These are phyloP conservation scores for Mesocricetus auratus DNA, from an alignment of 2,113 vertebrate species.

Conservation along the genomic window DNA sequence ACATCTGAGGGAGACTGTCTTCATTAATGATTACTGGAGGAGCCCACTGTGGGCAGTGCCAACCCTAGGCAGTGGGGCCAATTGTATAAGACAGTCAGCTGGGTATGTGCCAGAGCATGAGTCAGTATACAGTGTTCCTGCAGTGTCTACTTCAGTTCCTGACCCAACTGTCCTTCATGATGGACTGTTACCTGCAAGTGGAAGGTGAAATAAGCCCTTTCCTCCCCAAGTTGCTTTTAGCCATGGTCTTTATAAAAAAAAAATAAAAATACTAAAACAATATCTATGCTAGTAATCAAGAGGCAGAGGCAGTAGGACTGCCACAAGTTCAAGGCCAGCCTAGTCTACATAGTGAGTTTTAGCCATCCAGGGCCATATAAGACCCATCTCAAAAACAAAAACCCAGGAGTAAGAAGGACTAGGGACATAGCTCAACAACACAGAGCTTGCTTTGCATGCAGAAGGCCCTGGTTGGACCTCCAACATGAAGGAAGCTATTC, in stretches of 20 bases:
- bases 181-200: background rate
- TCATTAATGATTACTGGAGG: background rate
- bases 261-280: background rate
- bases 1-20: background rate
- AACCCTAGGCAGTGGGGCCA: background rate
- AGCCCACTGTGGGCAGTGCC: no score
- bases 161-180: background rate
- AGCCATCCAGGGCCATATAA: background rate
- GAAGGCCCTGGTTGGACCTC: background rate
- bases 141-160: background rate
- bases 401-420: background rate
- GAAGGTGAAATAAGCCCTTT: background rate
- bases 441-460: background rate
- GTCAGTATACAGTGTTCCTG: background rate
- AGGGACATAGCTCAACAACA: background rate
- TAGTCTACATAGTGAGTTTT: background rate
- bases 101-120: background rate
- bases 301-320: background rate
- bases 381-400: background rate
- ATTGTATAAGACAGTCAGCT: background rate
- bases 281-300: background rate
- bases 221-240: background rate
- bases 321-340: background rate
- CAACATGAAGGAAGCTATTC: background rate
- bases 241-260: background rate